phyloP scores from a whole-genome alignment of 2,888 invertebrate genomes.

The Pyrocoelia pectoralis region DNA sequence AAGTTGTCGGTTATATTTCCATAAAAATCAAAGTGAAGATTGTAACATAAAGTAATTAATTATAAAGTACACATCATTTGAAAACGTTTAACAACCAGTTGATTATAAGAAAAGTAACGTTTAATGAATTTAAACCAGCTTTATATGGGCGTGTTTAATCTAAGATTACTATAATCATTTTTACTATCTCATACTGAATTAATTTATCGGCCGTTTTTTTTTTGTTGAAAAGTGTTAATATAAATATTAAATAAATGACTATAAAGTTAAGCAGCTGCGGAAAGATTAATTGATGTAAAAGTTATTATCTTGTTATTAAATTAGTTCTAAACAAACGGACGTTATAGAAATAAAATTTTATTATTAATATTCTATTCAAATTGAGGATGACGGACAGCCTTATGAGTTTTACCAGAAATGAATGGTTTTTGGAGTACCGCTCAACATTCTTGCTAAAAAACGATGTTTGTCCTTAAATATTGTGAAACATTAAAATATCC shows the following conservation, averaged over 20 bases:
- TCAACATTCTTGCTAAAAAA: too few species aligned
- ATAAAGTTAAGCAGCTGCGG: background rate
- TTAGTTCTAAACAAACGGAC: background rate
- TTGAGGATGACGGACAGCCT: too few species aligned
- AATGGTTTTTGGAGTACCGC: too few species aligned
- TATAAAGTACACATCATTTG: conserved; percentile 11
- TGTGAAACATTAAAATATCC: too few species aligned
- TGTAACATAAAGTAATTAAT: conserved; percentile 9
- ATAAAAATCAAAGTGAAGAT: conserved; percentile 1
- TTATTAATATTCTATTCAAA: too few species aligned
- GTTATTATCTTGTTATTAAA: background rate
- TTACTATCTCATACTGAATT: conserved; percentile 30
- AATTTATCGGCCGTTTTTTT: conserved; percentile 3
- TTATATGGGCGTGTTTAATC: conserved; percentile 38
- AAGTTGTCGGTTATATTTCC: background rate
- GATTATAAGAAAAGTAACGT: conserved; percentile 16
- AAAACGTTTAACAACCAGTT: conserved; percentile 29
- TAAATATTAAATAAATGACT: background rate
- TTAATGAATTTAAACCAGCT: conserved; percentile 40
- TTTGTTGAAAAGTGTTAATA: conserved; percentile 3
- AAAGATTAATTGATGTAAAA: conserved; percentile 5
- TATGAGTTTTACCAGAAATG: too few species aligned
- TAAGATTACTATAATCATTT: conserved; percentile 41
- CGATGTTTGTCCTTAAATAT: too few species aligned
- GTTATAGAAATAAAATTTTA: background rate